phyloP scores from a whole-genome alignment of 1,140 invertebrate genomes.

The Matsumurasca onukii region DNA sequence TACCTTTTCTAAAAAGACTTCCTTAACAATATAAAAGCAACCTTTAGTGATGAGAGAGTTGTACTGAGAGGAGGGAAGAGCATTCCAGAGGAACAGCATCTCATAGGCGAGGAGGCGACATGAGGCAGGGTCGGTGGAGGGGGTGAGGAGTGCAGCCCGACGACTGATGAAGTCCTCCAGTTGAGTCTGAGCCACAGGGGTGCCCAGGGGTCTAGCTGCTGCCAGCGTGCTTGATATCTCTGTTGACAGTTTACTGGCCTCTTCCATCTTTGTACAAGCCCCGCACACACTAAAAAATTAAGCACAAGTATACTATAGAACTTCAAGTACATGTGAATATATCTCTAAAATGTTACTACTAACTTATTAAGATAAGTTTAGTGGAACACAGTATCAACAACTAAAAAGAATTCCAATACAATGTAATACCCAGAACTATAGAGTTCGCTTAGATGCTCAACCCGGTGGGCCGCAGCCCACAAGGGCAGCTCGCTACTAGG shows the following conservation, averaged over 20 bases:
- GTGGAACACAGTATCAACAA: no score
- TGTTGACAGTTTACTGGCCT: constrained; percentile 17
- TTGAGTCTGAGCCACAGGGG: background rate
- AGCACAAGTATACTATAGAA: no score
- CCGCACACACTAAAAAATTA: constrained; percentile 33
- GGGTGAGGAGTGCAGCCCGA: background rate
- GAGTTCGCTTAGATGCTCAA: no score
- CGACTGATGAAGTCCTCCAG: constrained; percentile 32
- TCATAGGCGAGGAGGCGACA: constrained; percentile 62
- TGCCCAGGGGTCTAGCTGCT: background rate
- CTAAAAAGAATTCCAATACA: no score
- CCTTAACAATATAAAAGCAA: no score
- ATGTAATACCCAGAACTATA: no score
- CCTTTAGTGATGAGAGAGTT: constrained; percentile 32
- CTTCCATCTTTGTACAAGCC: constrained; percentile 18
- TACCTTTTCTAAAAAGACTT: no score
- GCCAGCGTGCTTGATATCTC: constrained; percentile 14
- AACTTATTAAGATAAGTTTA: no score
- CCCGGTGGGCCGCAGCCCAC: no score
- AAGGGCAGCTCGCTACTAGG: no score
- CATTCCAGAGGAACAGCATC: constrained; percentile 72
- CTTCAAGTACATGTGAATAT: no score
- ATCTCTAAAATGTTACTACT: no score
- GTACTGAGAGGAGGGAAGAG: constrained; percentile 55
- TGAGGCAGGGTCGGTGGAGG: constrained; percentile 26